A percentile compares a stretch with the other conserved stretches of the same genome.
phyloP scores from a whole-genome alignment of 92 coral and sea anemone species.

The Ricordea florida region DNA sequence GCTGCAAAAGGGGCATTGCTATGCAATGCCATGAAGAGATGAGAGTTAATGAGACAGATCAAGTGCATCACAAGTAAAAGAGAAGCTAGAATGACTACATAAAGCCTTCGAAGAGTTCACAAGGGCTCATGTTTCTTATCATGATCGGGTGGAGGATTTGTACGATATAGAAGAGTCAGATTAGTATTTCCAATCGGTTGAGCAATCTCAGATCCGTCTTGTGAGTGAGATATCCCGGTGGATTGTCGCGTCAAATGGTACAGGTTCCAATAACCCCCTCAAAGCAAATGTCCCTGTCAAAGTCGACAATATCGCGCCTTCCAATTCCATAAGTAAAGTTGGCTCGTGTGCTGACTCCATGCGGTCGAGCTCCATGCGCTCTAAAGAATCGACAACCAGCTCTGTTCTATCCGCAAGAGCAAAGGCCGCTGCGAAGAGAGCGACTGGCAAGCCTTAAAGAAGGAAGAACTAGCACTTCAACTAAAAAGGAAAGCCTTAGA shows the following conservation, averaged over 20 bases:
- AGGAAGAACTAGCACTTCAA: not conserved
- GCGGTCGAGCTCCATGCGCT: not conserved
- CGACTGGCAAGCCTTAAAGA: not conserved
- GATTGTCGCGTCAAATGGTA: not conserved
- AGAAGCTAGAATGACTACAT: conserved; percentile 1
- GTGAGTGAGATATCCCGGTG: conserved; percentile 5
- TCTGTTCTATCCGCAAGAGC: conserved; percentile 26
- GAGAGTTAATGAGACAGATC: not conserved
- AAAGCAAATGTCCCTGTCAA: not conserved
- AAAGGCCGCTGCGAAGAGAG: conserved; percentile 37
- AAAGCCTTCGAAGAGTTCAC: not conserved
- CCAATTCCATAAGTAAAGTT: not conserved
- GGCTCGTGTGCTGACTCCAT: not conserved
- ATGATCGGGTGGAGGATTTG: not conserved
- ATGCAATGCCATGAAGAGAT: conserved; percentile 7
- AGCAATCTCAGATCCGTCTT: not conserved
- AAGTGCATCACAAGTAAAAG: not conserved
- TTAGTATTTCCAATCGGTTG: not conserved
- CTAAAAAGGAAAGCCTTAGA: not conserved
- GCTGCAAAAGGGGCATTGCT: conserved; percentile 12
- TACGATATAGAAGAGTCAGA: conserved; percentile 28
- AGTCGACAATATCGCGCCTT: not conserved
- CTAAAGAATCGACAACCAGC: not conserved
- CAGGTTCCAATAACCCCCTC: not conserved
- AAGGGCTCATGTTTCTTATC: conserved; percentile 14